Conservation (phyloP, 92 coral and sea anemone species). For the Hydrozoanthus gracilis region DNA sequence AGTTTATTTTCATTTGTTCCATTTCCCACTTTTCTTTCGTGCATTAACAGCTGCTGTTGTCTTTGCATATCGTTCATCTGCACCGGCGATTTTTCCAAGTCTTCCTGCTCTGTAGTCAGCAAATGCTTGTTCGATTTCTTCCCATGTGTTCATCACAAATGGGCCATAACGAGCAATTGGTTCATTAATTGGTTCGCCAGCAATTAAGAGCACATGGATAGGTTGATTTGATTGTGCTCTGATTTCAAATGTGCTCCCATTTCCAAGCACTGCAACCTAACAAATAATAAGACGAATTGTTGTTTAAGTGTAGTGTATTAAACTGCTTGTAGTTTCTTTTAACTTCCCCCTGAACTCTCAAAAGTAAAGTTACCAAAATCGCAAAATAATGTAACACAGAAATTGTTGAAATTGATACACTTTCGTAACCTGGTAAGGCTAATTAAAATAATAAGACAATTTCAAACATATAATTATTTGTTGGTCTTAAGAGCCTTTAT, state of each 20-base stretch:
- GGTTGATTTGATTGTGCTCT: constrained; percentile 71
- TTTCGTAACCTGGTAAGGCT: too few relatives aligned
- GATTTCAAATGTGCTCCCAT: constrained; percentile 73
- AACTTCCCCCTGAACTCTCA: background rate
- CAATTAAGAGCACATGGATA: constrained; percentile 91
- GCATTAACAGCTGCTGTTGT: constrained; percentile 79
- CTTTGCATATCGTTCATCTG: constrained; percentile 92
- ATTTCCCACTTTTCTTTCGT: constrained; percentile 83
- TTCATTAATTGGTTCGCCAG: constrained; percentile 92
- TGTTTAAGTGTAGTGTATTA: background rate
- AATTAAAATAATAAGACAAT: too few relatives aligned
- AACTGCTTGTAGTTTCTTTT: background rate
- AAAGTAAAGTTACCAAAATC: too few relatives aligned
- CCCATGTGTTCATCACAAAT: constrained; percentile 98
- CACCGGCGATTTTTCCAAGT: constrained; percentile 87
- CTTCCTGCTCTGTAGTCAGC: constrained; percentile 80
- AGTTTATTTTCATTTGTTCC: constrained; percentile 58
- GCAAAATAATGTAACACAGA: too few relatives aligned
- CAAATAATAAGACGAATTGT: background rate
- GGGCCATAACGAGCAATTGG: constrained; percentile 93
- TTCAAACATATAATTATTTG: too few relatives aligned
- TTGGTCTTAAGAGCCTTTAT: too few relatives aligned
- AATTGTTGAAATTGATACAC: too few relatives aligned
- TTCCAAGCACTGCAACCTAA: constrained; percentile 88
- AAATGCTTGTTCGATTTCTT: constrained; percentile 84